A percentile compares a stretch with the other conserved stretches of the same genome.
Evolutionary conservation across 2,888 invertebrate genomes (phyloP).

Genomic region (Acheta domesticus): DNA sequence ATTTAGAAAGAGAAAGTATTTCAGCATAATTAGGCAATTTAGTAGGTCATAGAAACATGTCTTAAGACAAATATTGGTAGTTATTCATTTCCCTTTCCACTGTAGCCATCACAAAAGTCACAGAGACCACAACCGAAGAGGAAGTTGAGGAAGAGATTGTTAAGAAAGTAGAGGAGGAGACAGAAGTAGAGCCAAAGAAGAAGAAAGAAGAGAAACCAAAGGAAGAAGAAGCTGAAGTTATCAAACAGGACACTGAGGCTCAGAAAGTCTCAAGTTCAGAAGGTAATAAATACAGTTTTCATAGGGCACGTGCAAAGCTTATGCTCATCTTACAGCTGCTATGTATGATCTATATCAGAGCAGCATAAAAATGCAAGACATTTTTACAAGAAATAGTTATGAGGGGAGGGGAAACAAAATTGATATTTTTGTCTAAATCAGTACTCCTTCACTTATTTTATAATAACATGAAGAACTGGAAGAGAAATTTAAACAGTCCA

Average conservation of each 20-base stretch:
- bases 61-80: no score
- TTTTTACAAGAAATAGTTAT: no score
- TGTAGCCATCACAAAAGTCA: neutral
- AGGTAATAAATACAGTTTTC: neutral
- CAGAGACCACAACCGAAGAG: conserved; percentile 26
- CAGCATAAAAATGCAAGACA: no score
- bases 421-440: no score
- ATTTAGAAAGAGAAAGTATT: no score
- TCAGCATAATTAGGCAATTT: no score
- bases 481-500: no score
- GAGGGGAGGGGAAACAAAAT: no score
- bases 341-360: neutral
- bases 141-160: conserved; percentile 34
- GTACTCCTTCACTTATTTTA: no score
- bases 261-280: neutral
- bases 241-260: neutral
- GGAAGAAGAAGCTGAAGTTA: neutral
- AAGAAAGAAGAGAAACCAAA: conserved; percentile 37
- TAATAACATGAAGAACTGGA: no score
- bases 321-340: neutral
- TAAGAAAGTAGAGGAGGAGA: conserved; percentile 43
- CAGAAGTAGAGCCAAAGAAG: conserved; percentile 40
- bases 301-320: neutral
- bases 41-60: no score
- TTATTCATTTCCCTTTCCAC: neutral